These are phyloP conservation scores for Anoplolepis gracilipes DNA, from an alignment of 1,140 invertebrate species.

Conservation along the genomic window DNA sequence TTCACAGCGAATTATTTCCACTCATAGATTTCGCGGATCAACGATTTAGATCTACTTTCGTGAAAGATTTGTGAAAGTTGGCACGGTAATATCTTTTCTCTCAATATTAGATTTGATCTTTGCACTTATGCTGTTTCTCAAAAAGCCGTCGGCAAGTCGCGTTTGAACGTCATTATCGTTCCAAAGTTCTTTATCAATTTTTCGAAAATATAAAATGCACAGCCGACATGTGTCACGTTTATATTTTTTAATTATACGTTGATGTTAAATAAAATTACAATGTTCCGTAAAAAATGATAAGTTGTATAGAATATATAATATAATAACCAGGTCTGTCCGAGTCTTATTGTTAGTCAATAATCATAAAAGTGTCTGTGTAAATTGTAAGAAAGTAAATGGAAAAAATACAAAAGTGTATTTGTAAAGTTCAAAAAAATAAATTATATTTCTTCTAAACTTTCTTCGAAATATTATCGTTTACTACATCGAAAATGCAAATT, in stretches of 20 bases:
- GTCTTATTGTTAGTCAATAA: too few relatives aligned
- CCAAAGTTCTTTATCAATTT: not conserved
- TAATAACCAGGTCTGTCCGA: too few relatives aligned
- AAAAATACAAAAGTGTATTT: too few relatives aligned
- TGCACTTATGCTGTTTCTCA: too few relatives aligned
- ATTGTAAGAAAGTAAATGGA: too few relatives aligned
- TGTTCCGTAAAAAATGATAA: not conserved
- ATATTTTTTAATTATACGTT: not conserved
- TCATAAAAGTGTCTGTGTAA: too few relatives aligned
- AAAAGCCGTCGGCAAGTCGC: too few relatives aligned
- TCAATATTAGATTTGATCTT: not conserved
- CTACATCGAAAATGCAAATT: too few relatives aligned
- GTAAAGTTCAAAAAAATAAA: too few relatives aligned
- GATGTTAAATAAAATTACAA: not conserved
- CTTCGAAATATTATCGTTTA: too few relatives aligned
- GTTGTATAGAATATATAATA: not conserved
- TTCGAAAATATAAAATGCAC: not conserved
- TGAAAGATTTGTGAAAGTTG: not conserved
- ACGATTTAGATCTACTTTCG: conserved; percentile 5
- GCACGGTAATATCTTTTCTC: not conserved
- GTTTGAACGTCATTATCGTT: not conserved
- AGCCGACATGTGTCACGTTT: not conserved
- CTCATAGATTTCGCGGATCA: conserved; percentile 34
- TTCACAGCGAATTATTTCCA: conserved; percentile 59
- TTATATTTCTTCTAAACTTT: too few relatives aligned